phyloP scores from a whole-genome alignment of 2,797 vertebrate species.

The Eutrigla gurnardus region DNA sequence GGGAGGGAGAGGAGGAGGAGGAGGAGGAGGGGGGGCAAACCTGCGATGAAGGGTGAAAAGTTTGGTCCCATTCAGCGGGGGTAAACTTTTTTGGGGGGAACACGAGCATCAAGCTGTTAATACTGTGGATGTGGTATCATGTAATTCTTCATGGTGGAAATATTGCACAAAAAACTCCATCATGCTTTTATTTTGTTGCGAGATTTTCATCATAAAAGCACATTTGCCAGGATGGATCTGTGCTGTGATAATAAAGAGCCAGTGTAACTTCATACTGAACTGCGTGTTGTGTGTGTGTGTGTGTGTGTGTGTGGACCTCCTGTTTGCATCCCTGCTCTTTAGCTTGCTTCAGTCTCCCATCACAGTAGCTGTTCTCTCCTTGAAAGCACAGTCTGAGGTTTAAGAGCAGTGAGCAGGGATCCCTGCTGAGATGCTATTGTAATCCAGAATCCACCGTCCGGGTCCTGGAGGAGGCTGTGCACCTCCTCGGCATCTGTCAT shows the following conservation, averaged over 20 bases:
- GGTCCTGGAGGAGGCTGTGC: slow-evolving; percentile 58
- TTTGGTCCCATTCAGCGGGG: slow-evolving; percentile 70
- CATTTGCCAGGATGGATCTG: neutral
- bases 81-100: slow-evolving; percentile 62
- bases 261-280: too few species aligned
- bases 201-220: neutral
- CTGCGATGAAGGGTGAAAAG: slow-evolving; percentile 58
- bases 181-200: neutral
- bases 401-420: slow-evolving; percentile 53
- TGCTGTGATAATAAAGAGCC: too few species aligned
- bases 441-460: slow-evolving; percentile 68
- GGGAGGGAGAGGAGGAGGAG: neutral
- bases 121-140: neutral
- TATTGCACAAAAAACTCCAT: neutral
- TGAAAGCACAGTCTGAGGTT: slow-evolving; percentile 61
- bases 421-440: slow-evolving; percentile 69
- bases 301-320: slow-evolving; percentile 22
- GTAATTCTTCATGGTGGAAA: slow-evolving; percentile 2
- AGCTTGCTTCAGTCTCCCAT: slow-evolving; percentile 42
- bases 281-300: too few species aligned
- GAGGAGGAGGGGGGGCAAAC: slow-evolving; percentile 18
- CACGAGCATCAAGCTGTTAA: slow-evolving; percentile 2
- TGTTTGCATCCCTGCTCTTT: slow-evolving; percentile 33
- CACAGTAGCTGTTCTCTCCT: slow-evolving; percentile 46
- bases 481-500: slow-evolving; percentile 56